A percentile compares a stretch with the other conserved stretches of the same genome.
Evolutionary conservation across 2,888 invertebrate species (phyloP).

Genomic region (Tenthredo scrophulariae): DNA sequence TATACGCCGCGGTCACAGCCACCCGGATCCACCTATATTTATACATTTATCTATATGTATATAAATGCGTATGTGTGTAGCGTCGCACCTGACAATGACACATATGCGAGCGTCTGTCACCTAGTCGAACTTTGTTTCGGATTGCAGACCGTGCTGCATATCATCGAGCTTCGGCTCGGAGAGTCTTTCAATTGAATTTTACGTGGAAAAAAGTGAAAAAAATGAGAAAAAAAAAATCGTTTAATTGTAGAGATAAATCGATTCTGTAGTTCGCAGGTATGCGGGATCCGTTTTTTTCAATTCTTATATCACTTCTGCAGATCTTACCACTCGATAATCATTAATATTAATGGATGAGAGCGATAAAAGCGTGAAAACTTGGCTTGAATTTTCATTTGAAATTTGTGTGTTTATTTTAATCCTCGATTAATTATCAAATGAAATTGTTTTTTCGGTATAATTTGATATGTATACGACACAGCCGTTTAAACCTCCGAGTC

Average conservation of each 20-base stretch:
- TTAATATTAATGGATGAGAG: neutral
- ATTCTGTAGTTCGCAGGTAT: neutral
- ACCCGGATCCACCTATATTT: neutral
- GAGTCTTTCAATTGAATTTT: neutral
- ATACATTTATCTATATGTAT: conserved; percentile 10
- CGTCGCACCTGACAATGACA: conserved; percentile 49
- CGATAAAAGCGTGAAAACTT: neutral
- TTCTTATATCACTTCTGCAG: neutral
- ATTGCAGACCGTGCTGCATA: neutral
- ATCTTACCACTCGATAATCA: neutral
- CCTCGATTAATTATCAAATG: conserved; percentile 1
- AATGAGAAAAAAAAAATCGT: neutral
- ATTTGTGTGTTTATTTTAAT: neutral
- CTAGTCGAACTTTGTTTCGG: conserved; percentile 29
- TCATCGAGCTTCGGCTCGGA: neutral
- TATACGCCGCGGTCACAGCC: neutral
- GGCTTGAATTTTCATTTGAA: neutral
- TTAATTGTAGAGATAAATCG: neutral
- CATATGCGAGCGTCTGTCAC: conserved; percentile 51
- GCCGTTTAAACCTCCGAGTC: neutral
- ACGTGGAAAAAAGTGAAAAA: neutral
- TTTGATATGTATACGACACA: neutral
- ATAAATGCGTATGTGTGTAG: neutral
- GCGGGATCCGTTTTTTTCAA: neutral
- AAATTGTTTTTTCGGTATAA: conserved; percentile 3